phyloP scores from a whole-genome alignment of 2,888 invertebrate species.

The Zhuqinia jingwanae region DNA sequence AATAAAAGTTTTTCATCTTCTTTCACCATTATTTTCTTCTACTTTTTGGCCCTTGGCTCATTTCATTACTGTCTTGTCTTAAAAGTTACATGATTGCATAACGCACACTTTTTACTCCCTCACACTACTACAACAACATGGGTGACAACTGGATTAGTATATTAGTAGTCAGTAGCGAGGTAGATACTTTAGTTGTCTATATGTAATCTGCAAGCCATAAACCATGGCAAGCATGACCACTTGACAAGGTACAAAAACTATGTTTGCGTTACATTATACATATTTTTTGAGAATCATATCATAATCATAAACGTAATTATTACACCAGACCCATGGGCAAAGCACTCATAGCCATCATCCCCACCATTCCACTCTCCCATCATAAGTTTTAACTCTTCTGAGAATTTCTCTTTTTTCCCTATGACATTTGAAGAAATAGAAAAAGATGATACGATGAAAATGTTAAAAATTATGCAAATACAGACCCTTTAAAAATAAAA shows the following conservation, averaged over 20 bases:
- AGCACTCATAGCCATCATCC: background rate
- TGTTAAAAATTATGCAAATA: conserved; percentile 12
- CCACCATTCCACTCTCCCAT: background rate
- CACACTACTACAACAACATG: background rate
- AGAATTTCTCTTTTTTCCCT: background rate
- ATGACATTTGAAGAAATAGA: too few species aligned
- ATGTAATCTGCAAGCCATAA: background rate
- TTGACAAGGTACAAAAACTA: conserved; percentile 1
- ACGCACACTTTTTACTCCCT: background rate
- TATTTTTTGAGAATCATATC: background rate
- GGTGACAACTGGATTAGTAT: conserved; percentile 19
- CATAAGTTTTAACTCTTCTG: background rate
- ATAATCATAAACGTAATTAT: conserved; percentile 9
- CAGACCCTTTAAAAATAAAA: conserved; percentile 5
- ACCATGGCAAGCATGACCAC: conserved; percentile 12
- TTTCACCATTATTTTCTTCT: conserved; percentile 2
- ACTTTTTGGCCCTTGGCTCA: background rate
- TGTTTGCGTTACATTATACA: background rate
- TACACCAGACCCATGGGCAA: conserved; percentile 15
- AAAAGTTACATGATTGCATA: conserved; percentile 45
- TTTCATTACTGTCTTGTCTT: conserved; percentile 32
- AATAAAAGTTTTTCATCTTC: conserved; percentile 25
- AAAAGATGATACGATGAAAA: background rate
- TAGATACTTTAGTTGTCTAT: background rate
- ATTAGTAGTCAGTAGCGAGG: background rate